Evolutionary conservation across 2,797 vertebrate species (phyloP).

Genomic region (Gorsachius magnificus): DNA sequence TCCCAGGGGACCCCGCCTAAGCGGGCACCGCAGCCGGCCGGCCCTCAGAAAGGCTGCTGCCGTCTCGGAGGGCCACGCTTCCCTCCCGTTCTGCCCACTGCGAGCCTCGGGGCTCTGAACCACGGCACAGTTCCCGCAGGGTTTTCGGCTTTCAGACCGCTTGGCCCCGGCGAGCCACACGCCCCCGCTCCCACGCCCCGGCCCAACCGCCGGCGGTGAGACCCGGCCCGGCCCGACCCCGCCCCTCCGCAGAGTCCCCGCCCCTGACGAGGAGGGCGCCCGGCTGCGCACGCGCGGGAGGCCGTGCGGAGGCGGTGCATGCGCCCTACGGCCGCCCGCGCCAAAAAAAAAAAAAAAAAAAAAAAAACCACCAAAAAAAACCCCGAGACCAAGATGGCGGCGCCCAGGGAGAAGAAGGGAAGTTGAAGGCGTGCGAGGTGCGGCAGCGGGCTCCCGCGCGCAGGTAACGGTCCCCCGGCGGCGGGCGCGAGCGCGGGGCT

Average conservation of each 20-base stretch:
- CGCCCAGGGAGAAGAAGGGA: fast-evolving
- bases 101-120: background rate
- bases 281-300: background rate
- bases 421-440: background rate
- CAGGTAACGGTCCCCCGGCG: background rate
- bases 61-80: too few species aligned
- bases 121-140: fast-evolving
- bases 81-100: background rate
- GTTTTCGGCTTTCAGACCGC: too few species aligned
- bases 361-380: too few species aligned
- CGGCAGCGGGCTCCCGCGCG: background rate
- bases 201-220: too few species aligned
- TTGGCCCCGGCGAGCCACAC: background rate
- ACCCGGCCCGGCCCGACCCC: too few species aligned
- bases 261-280: too few species aligned
- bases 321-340: background rate
- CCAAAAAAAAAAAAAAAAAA: fast-evolving
- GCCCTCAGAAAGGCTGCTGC: too few species aligned
- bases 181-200: too few species aligned
- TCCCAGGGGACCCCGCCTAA: too few species aligned
- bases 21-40: fast-evolving
- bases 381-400: slow-evolving; percentile 3
- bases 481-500: background rate
- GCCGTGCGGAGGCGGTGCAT: background rate
- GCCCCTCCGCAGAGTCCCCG: background rate